These are phyloP conservation scores for Adelges cooleyi DNA, from an alignment of 1,140 invertebrate species.

Conservation along the genomic window DNA sequence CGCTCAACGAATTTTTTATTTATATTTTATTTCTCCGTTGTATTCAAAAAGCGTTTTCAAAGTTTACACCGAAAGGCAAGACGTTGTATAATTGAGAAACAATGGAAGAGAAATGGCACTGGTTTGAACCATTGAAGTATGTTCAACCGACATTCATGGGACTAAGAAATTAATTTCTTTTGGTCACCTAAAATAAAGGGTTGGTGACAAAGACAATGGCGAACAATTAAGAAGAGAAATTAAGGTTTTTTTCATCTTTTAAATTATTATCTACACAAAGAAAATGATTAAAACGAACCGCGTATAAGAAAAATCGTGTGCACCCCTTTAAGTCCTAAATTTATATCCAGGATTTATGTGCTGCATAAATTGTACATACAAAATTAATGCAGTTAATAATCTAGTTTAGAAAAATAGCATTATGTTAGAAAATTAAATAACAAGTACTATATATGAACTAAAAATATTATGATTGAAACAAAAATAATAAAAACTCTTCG, in stretches of 20 bases:
- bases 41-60: constrained; percentile 16
- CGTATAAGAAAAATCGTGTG: too few species aligned
- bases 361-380: too few species aligned
- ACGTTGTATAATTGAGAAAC: constrained; percentile 16
- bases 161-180: constrained; percentile 13
- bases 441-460: too few species aligned
- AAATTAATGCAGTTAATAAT: too few species aligned
- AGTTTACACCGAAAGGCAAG: constrained; percentile 15
- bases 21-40: neutral
- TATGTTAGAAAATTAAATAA: too few species aligned
- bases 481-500: too few species aligned
- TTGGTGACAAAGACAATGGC: neutral
- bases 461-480: too few species aligned
- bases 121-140: constrained; percentile 6
- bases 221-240: constrained; percentile 3
- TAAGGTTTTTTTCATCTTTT: constrained; percentile 1
- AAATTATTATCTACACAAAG: constrained; percentile 20
- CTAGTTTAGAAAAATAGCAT: too few species aligned
- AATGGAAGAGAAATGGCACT: constrained; percentile 7
- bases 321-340: too few species aligned
- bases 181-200: neutral
- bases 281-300: too few species aligned
- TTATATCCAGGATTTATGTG: too few species aligned
- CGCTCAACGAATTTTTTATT: too few species aligned
- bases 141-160: neutral